These are phyloP conservation scores for Linyphia triangularis DNA, from an alignment of 2,888 invertebrate genomes.

Conservation along the genomic window DNA sequence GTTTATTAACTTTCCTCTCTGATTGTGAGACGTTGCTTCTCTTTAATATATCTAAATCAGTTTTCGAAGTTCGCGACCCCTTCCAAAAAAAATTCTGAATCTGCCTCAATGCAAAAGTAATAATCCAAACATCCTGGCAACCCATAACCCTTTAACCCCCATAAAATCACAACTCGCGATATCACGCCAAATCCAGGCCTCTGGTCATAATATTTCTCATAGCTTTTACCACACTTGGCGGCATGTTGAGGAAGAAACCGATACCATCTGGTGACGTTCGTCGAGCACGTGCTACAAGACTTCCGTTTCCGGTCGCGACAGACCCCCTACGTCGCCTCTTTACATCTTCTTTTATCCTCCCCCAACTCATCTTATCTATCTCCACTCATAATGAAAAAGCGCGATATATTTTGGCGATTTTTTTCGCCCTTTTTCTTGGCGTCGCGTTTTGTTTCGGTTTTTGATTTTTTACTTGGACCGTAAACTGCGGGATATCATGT, in stretches of 20 bases:
- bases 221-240: slow-evolving; percentile 9
- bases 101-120: no score
- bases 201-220: neutral
- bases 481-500: neutral
- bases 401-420: slow-evolving; percentile 29
- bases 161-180: neutral
- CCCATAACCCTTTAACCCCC: slow-evolving; percentile 38
- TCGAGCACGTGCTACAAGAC: slow-evolving; percentile 70
- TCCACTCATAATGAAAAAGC: slow-evolving; percentile 24
- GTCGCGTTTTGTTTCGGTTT: neutral
- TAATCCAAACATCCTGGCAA: neutral
- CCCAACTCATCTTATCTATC: slow-evolving; percentile 55
- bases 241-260: slow-evolving; percentile 38
- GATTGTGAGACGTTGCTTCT: no score
- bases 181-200: slow-evolving; percentile 16
- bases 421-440: neutral
- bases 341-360: slow-evolving; percentile 26
- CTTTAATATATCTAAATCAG: no score
- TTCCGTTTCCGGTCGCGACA: slow-evolving; percentile 68
- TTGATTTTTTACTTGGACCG: neutral
- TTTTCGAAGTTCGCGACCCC: no score
- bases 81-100: no score
- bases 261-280: slow-evolving; percentile 72
- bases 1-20: no score
- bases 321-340: slow-evolving; percentile 66